A percentile compares a stretch with the other conserved stretches of the same genome.
These are phyloP conservation scores for Sweltsa coloradensis DNA, from an alignment of 1,140 invertebrate species.

Conservation along the genomic window DNA sequence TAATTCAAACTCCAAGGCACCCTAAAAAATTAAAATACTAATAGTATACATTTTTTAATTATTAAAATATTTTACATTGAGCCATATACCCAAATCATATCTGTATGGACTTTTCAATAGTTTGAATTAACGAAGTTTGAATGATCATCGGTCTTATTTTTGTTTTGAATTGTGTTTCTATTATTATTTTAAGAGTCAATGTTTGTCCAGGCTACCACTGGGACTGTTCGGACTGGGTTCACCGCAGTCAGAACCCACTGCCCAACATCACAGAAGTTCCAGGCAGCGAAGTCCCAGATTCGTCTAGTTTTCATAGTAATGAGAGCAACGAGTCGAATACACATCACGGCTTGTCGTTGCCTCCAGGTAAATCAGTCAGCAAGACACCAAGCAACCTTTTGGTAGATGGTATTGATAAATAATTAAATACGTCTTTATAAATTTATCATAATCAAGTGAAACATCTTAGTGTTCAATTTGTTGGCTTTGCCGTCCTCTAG, in stretches of 20 bases:
- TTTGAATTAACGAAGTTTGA: not conserved
- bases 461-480: too few relatives aligned
- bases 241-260: slow-evolving; percentile 65
- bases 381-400: too few relatives aligned
- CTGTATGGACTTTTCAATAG: too few relatives aligned
- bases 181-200: slow-evolving; percentile 9
- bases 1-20: too few relatives aligned
- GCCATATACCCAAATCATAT: too few relatives aligned
- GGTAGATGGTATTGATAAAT: too few relatives aligned
- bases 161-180: slow-evolving; percentile 6
- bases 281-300: slow-evolving; percentile 80
- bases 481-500: too few relatives aligned
- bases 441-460: too few relatives aligned
- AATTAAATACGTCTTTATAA: too few relatives aligned
- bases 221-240: slow-evolving; percentile 92
- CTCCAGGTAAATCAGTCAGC: slow-evolving; percentile 35
- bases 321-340: slow-evolving; percentile 69
- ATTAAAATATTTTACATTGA: too few relatives aligned
- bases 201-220: slow-evolving; percentile 72
- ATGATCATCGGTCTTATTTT: not conserved
- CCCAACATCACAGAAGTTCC: slow-evolving; percentile 88
- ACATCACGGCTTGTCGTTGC: slow-evolving; percentile 32
- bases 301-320: slow-evolving; percentile 77
- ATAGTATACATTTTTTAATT: too few relatives aligned
- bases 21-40: too few relatives aligned